Evolutionary conservation across 1,140 invertebrate species (phyloP), one percentile per base, ranked within the genome.

Genomic region (Bicyclus anynana): DNA sequence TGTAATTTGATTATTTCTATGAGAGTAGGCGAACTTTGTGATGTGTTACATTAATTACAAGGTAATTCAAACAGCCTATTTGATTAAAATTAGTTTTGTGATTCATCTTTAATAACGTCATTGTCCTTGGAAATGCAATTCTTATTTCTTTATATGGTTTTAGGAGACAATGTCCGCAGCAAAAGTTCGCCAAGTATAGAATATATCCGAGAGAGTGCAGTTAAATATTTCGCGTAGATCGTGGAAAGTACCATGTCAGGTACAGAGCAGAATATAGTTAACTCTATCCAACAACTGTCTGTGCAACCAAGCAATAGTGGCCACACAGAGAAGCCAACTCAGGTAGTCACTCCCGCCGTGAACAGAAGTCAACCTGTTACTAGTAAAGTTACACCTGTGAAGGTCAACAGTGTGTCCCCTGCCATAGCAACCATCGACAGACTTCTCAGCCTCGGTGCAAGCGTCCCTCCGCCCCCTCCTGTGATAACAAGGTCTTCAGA

Each of bases 261-360:
- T 86, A 82, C 83, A 68, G 85, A 88, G 82, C 83, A 87, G 65
- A 84, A 84, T 74, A 79, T 88, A 72, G 74, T 84, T 61, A 86
- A 86, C 74, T 85, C 83, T 57, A 75, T 88, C 77, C 85, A 88
- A 78, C 85, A 88, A 72, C 77, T 88, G 68, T 86, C 85, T 62
- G 74, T 88, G 58, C 83, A 86, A 76, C 75, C 83, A 63, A 76
- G 73, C 53, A 80, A 76, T 53, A 88, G 85, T 83, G 81, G 80
- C 59, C 75, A 70, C 58, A 82, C 76, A 58, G 85, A 88, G 53
- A 88, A 88, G 75, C 85, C 85, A 16, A 88, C 85, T 51, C 85
- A 87, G 76, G 83, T 88, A 50, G 85, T 88, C 20, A 83, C 79
- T 13, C 85, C 85, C 63, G 85, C 85, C 54, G 78, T 88, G 12